Percentiles rank a stretch among this genome's conserved stretches.
These are phyloP conservation scores for Sitta carolinensis DNA, from an alignment of 2,797 vertebrate species.

Conservation along the genomic window DNA sequence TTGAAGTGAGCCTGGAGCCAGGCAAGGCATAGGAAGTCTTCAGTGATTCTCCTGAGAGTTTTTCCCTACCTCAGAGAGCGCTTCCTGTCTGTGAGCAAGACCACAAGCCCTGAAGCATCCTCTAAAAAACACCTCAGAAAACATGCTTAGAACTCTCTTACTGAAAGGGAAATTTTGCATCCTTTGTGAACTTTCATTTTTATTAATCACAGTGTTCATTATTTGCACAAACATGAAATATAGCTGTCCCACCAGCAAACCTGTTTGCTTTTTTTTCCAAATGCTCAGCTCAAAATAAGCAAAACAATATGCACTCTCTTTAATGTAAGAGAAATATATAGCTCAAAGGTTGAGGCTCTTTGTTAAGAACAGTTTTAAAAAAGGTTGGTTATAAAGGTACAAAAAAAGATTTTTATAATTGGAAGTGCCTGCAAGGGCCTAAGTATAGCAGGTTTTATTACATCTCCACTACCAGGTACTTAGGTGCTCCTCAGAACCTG, in stretches of 20 bases:
- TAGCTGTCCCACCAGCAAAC: constrained; percentile 13
- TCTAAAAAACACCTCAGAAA: neutral
- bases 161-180: neutral
- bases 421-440: constrained; percentile 70
- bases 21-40: neutral
- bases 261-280: neutral
- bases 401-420: constrained; percentile 77
- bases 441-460: constrained; percentile 74
- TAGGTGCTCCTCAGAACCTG: constrained; percentile 78
- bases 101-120: neutral
- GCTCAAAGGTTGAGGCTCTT: constrained; percentile 8
- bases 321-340: constrained; percentile 6
- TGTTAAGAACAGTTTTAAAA: constrained; percentile 61
- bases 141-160: neutral
- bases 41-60: neutral
- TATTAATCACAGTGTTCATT: constrained; percentile 31
- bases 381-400: constrained; percentile 66
- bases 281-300: constrained; percentile 24
- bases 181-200: constrained; percentile 10
- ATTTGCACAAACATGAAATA: constrained; percentile 27
- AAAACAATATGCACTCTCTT: neutral
- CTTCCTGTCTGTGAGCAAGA: neutral
- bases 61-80: neutral
- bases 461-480: constrained; percentile 75
- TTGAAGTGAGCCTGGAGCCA: neutral